phyloP scores from a whole-genome alignment of 1,140 invertebrate species.

The Drosophila guanche region DNA sequence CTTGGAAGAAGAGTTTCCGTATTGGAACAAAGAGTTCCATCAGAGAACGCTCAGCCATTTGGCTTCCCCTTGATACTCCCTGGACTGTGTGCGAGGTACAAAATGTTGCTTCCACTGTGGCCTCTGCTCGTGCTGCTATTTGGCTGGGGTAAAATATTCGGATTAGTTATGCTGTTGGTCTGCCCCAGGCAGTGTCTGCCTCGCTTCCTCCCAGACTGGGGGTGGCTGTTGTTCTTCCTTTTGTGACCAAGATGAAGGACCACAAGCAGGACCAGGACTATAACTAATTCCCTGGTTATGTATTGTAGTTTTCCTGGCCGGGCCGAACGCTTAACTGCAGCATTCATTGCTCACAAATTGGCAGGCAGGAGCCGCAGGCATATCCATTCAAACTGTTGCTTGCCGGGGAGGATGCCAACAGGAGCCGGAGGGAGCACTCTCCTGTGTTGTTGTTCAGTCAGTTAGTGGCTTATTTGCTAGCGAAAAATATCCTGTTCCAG shows the following conservation, averaged over 20 bases:
- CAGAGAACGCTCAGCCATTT: too few relatives aligned
- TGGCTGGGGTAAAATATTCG: slow-evolving; percentile 56
- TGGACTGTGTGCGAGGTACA: background rate
- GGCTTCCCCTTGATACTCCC: background rate
- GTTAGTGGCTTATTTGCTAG: slow-evolving; percentile 55
- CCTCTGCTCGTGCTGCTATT: background rate
- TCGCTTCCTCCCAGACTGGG: slow-evolving; percentile 14
- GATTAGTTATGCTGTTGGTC: slow-evolving; percentile 78
- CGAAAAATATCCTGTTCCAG: slow-evolving; percentile 25
- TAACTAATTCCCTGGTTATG: slow-evolving; percentile 78
- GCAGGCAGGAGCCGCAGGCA: slow-evolving; percentile 50
- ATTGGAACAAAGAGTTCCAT: too few relatives aligned
- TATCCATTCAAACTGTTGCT: slow-evolving; percentile 55
- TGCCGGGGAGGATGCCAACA: slow-evolving; percentile 14
- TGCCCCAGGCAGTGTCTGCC: slow-evolving; percentile 42
- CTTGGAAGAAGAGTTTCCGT: too few relatives aligned
- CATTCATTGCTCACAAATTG: slow-evolving; percentile 76
- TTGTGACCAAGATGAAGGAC: slow-evolving; percentile 19
- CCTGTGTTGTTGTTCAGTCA: slow-evolving; percentile 39
- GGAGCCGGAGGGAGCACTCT: background rate
- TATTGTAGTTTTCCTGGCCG: slow-evolving; percentile 69
- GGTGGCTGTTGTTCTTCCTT: slow-evolving; percentile 32
- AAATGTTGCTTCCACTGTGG: slow-evolving; percentile 36
- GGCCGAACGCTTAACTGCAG: slow-evolving; percentile 52
- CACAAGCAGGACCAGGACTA: slow-evolving; percentile 37